A percentile compares a stretch with the other conserved stretches of the same genome.
These are phyloP conservation scores for Euplexia lucipara DNA, from an alignment of 2,888 invertebrate species.

Conservation along the genomic window DNA sequence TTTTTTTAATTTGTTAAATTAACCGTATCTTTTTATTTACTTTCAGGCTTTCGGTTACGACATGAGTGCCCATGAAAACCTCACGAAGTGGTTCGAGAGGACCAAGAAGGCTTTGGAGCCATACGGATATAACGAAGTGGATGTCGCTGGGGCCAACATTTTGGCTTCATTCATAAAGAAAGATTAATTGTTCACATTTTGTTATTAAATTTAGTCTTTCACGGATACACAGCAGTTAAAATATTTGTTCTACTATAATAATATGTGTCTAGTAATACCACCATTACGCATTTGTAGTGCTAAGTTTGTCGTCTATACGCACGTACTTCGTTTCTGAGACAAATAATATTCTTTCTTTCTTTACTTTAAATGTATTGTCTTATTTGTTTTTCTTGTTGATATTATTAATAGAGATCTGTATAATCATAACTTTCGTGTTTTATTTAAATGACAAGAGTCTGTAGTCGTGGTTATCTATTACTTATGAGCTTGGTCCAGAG, in stretches of 20 bases:
- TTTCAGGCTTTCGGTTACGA: constrained; percentile 90
- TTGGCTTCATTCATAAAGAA: constrained; percentile 90
- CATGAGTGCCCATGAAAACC: constrained; percentile 89
- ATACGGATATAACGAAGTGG: constrained; percentile 93
- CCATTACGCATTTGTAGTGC: no score
- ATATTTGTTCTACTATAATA: constrained; percentile 1
- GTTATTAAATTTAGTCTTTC: constrained; percentile 21
- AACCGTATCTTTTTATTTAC: background rate
- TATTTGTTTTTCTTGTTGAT: constrained; percentile 1
- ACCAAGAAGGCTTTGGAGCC: constrained; percentile 92
- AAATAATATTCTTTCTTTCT: background rate
- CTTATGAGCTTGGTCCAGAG: background rate
- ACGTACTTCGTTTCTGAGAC: no score
- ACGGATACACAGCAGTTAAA: constrained; percentile 40
- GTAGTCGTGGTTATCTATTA: background rate
- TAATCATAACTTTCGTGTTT: constrained; percentile 11
- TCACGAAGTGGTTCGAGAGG: constrained; percentile 92
- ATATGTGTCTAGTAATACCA: no score
- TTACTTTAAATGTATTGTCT: constrained; percentile 17
- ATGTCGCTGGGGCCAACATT: constrained; percentile 90
- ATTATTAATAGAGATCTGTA: constrained; percentile 30
- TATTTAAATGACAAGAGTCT: background rate
- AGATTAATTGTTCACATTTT: constrained; percentile 52
- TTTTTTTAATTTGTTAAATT: no score
- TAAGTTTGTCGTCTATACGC: no score